Evolutionary conservation across 1,140 invertebrate genomes (phyloP), one percentile per base, ranked within the genome.

Genomic region (Drosophila repletoides): DNA sequence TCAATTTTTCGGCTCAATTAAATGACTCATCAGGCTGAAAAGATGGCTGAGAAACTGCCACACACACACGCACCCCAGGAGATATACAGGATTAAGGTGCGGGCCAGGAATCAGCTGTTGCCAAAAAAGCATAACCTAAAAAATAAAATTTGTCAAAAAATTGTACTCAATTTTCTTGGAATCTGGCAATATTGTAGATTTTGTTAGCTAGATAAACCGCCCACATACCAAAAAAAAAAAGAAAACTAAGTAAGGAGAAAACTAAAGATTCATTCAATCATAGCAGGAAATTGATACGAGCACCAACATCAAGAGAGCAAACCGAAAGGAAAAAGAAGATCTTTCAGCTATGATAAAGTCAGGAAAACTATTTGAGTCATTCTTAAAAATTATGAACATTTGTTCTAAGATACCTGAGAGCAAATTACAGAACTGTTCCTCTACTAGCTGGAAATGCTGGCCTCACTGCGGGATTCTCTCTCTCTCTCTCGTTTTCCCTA

Each of bases 351-450:
- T 61, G 79, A 84, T 84, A 84, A 75, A 52, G 24, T 19, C 24
- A 48, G 55, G 36, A 63, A 59, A 49, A 72, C 61, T 67, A 67
- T 74, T 61, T 71, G 68, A 86, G 80, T 86, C 80, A 86, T 86
- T 86, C 80, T 86, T 87, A 80, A 86, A 84, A 86, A 86, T 86
- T 86, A 86, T 86, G 80, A 86, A 76, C 80, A 86, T 86, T 84
- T 86, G 66, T 72, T 84, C 61, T 63, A 74, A 84, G 52, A 75
- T 86, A 86, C 80, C 80, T 86, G 75, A 56, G 75, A 56, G 66
- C 80, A 84, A 84, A 84, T 84, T 84, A 84, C 71, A 58, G 31
- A 26, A 33, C n/a, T n/a, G n/a, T n/a, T n/a, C n/a, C n/a, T n/a
- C n/a, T n/a, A n/a, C n/a, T n/a, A n/a, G n/a, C n/a, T n/a, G 29